A percentile compares a stretch with the other conserved stretches of the same genome.
Evolutionary conservation across 2,113 vertebrate species (phyloP).

Genomic region (Acrocephalus kingi): DNA sequence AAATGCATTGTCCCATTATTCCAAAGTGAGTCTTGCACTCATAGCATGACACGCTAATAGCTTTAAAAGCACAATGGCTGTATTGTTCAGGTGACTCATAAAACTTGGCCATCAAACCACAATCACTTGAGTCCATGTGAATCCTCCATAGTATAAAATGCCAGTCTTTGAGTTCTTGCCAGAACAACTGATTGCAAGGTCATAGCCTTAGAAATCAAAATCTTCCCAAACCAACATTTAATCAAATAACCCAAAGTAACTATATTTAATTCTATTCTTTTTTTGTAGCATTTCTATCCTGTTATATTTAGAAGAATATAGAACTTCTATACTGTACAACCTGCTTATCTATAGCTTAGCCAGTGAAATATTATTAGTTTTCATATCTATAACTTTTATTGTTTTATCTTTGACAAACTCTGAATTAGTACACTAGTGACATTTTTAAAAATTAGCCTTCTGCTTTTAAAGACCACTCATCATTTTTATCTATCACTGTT

Average conservation of each 20-base stretch:
- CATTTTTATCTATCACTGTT: conserved; percentile 77
- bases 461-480: conserved; percentile 74
- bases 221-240: background rate
- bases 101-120: background rate
- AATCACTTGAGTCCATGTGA: background rate
- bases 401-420: conserved; percentile 77
- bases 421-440: conserved; percentile 74
- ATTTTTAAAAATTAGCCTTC: conserved; percentile 77
- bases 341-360: conserved; percentile 58
- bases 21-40: background rate
- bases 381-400: conserved; percentile 72
- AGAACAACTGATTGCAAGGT: conserved; percentile 10
- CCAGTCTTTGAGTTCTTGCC: background rate
- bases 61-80: background rate
- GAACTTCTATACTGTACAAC: conserved; percentile 1
- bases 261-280: background rate
- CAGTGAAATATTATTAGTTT: conserved; percentile 73
- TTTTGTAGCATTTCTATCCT: background rate
- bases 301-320: conserved; percentile 23
- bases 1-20: background rate
- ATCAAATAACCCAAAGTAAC: conserved; percentile 5
- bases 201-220: conserved; percentile 33
- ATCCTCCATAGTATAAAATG: background rate
- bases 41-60: background rate
- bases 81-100: background rate